Conservation (phyloP, 2,888 invertebrate species). For the Eupelmus urozonus region DNA sequence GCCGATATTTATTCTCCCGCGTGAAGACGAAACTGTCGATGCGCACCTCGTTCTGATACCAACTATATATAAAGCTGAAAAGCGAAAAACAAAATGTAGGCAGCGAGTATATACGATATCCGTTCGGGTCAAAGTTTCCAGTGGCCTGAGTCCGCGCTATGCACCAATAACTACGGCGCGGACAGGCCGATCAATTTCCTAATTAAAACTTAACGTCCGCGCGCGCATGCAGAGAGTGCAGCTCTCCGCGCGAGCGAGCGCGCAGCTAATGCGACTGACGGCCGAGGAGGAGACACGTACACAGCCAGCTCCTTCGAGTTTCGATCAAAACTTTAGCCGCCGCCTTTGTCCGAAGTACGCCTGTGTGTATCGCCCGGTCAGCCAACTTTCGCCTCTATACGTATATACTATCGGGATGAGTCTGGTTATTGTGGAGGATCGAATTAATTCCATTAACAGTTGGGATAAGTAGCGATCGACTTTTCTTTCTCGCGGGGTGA, state of each 20-base stretch:
- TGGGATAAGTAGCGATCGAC: background rate
- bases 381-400: background rate
- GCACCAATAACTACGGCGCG: background rate
- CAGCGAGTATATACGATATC: too few species aligned
- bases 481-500: background rate
- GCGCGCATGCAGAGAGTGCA: background rate
- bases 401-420: background rate
- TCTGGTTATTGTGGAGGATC: background rate
- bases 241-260: background rate
- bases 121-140: too few species aligned
- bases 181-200: conserved; percentile 28
- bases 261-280: too few species aligned
- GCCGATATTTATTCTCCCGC: too few species aligned
- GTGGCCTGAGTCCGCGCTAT: too few species aligned
- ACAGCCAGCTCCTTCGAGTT: background rate
- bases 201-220: conserved; percentile 30
- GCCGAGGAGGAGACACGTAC: too few species aligned
- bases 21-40: too few species aligned
- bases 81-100: too few species aligned
- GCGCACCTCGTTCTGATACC: too few species aligned
- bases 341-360: too few species aligned
- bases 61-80: too few species aligned
- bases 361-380: background rate
- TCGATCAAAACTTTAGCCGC: background rate
- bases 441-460: conserved; percentile 12